These are phyloP conservation scores for Tipula vernalis DNA, from an alignment of 2,888 invertebrate genomes.

Conservation along the genomic window DNA sequence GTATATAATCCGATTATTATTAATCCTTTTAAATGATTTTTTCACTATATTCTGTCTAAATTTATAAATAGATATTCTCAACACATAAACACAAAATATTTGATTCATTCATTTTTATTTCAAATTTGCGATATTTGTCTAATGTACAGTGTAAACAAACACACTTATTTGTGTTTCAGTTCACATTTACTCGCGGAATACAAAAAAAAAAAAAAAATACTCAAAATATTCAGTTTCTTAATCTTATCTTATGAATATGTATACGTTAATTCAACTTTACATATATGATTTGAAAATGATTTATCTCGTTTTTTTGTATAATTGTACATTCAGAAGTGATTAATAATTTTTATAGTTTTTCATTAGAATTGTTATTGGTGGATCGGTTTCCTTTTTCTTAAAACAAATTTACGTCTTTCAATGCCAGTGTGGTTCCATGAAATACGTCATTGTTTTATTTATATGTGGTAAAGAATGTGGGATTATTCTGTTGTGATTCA, in stretches of 20 bases:
- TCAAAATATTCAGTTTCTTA: not conserved
- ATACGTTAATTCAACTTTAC: not conserved
- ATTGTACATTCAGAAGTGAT: no score
- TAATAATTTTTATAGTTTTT: not conserved
- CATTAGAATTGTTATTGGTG: not conserved
- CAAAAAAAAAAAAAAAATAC: not conserved
- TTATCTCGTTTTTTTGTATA: not conserved
- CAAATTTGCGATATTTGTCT: not conserved
- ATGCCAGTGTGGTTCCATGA: not conserved
- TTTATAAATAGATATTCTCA: not conserved
- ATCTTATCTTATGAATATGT: not conserved
- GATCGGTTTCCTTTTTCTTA: not conserved
- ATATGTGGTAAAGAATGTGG: not conserved
- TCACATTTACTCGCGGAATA: not conserved
- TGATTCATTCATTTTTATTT: not conserved
- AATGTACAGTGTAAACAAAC: not conserved
- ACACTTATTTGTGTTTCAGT: not conserved
- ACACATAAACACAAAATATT: no score
- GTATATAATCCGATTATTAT: not conserved
- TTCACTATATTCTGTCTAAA: not conserved
- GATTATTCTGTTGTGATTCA: no score
- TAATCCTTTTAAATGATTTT: not conserved
- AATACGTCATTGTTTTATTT: not conserved
- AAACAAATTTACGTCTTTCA: not conserved
- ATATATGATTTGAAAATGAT: not conserved